These are phyloP conservation scores for Cervus canadensis DNA, from an alignment of 2,113 vertebrate species.

Conservation along the genomic window DNA sequence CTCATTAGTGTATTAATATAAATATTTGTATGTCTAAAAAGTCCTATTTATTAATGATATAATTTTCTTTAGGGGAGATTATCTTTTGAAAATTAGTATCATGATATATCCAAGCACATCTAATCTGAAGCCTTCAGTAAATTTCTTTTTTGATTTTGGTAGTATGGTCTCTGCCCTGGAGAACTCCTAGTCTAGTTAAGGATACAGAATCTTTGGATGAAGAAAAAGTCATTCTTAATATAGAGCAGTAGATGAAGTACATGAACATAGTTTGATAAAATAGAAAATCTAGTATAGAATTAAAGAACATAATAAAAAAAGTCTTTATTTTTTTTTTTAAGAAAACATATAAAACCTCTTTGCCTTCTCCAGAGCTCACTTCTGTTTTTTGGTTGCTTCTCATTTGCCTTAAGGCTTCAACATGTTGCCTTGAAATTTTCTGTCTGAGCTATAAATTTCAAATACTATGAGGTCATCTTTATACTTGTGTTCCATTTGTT, in stretches of 20 bases:
- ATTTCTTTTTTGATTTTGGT: slow-evolving; percentile 14
- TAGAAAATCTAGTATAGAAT: background rate
- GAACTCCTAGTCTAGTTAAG: background rate
- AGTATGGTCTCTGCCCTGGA: background rate
- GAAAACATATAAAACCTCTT: background rate
- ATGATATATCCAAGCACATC: background rate
- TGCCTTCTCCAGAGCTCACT: background rate
- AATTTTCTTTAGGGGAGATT: background rate
- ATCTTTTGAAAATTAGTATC: background rate
- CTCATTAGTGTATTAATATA: background rate
- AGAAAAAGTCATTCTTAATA: background rate
- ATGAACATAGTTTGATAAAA: background rate
- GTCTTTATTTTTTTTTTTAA: background rate
- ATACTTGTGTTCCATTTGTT: background rate
- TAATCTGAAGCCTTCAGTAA: background rate
- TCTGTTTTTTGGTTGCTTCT: background rate
- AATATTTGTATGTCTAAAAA: background rate
- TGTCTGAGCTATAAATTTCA: background rate
- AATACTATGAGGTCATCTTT: background rate
- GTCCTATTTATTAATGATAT: background rate
- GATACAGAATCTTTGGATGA: background rate
- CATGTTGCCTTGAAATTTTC: background rate
- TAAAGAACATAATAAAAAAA: background rate
- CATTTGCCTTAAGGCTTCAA: background rate
- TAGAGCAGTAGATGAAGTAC: background rate